Base-by-base conservation (phyloP, 2,888 invertebrate genomes). In the Drosophila borealis region DNA sequence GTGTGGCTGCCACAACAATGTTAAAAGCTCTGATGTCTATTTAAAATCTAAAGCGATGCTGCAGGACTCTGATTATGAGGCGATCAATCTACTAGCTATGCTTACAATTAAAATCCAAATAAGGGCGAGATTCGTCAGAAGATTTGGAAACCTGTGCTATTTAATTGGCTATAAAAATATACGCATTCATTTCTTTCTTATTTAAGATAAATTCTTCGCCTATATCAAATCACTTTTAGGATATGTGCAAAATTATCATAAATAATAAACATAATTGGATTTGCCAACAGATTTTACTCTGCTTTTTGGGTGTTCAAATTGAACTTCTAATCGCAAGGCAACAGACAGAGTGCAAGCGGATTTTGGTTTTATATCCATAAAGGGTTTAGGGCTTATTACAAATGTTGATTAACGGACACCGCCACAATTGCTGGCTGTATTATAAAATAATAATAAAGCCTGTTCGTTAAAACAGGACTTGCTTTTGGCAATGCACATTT, bases 81-180 rank as follows among this genome's bases (percentile, higher is more conserved):
- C n/a, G 11, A 34, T 34, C 41, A 34, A 6, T 64, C 63, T 66
- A 54, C 60, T 50, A 73, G 74, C 78, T 68, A 67, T 75, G 70
- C 70, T 68, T 70, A 75, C 70, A 78, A 66, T 78, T 81, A 73
- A 44, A 61, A 45, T 50, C 75, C 42, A 70, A 81, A 73, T 67
- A 75, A 69, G 66, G 41, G 49, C 44, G 48, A 50, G 64, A 72
- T 74, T 78, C 70, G 81, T 63, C 70, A 65, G 65, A n/a, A 49
- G 25, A 55, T 44, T 41, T 54, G 46, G 46, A 45, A 55, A 54
- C 19, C 48, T 36, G 29, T 57, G 51, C 62, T 39, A 70, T 70
- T 82, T 81, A 82, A 82, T 81, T 82, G 75, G 72, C 74, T 77
- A 70, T 81, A 4, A 2, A 70, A 74, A 74, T 77, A 71, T 67